Base-by-base conservation (phyloP, 2,888 invertebrate species). In the Pandemis cinnamomeana region DNA sequence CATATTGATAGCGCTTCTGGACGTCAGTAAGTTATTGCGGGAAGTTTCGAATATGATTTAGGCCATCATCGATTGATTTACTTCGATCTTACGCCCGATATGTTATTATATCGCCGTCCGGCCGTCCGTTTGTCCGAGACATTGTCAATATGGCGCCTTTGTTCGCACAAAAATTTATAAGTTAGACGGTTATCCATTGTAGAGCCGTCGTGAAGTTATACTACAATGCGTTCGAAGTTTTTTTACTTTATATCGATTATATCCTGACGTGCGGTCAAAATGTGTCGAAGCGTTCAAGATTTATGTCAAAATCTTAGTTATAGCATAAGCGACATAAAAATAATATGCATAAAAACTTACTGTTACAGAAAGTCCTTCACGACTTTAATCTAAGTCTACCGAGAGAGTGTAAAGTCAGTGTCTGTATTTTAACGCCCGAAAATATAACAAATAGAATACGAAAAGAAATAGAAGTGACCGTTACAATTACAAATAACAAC, bases 91-190 rank as follows among this genome's bases (percentile, higher is more conserved):
- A 80, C 80, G 80, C 84, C 81, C 87, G 86, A 91, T 91, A 93
- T 92, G 92, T 92, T 90, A 89, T 88, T 89, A 89, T 90, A 91
- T 89, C 87, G 80, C 86, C 83, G 87, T 84, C 85, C 79, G 82
- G 81, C 84, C 84, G 87, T 90, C 89, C 87, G 83, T 87, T 87
- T 86, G 90, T 88, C 89, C 79, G 82, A 83, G 86, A 87, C 88
- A 86, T 87, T 93, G 93, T 94, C 93, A 91, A 87, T 89, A 88
- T 88, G 87, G 92, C 89, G 92, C 91, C 92, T 92, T 94, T 94
- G 93, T 94, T 91, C 92, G 89, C 87, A 84, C 91, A 88, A 91
- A 91, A 91, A 92, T 93, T 88, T 91, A 92, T 92, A 92, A 89
- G 90, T 92, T 93, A 92, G 92, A 91, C 86, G 86, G 85, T 80